Evolutionary conservation across 2,113 vertebrate species (phyloP).

Genomic region (Cepphus grylle): DNA sequence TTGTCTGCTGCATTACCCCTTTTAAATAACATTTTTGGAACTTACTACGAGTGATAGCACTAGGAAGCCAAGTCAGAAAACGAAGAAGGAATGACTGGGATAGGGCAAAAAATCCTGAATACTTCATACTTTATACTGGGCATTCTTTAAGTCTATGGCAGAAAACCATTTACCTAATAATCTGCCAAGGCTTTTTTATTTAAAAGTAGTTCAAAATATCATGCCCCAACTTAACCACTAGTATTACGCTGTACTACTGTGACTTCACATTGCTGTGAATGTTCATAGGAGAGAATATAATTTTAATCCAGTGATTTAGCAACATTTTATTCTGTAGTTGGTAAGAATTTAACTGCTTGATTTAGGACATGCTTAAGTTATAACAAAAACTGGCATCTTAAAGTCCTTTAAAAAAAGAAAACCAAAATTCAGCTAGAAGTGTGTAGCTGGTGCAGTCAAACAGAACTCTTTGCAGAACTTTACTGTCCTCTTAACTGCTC

Average conservation of each 20-base stretch:
- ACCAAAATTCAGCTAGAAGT: not conserved
- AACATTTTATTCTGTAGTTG: not conserved
- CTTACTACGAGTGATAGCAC: not conserved
- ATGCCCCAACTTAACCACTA: not conserved
- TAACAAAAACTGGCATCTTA: not conserved
- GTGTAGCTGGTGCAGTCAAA: not conserved
- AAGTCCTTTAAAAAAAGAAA: not conserved
- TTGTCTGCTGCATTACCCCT: not conserved
- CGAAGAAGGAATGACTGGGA: not conserved
- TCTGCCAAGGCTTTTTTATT: not conserved
- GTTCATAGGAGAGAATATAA: not conserved
- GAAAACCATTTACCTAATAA: not conserved
- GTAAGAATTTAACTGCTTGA: not conserved
- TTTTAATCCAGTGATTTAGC: not conserved
- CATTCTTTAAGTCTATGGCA: not conserved
- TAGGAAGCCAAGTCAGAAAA: not conserved
- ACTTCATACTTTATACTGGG: not conserved
- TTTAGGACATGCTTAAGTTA: not conserved
- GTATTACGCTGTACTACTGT: not conserved
- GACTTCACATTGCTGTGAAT: not conserved
- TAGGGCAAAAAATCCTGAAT: not conserved
- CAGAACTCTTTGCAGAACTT: not conserved
- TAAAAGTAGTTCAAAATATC: not conserved
- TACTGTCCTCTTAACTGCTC: not conserved
- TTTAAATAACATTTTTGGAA: not conserved